Evolutionary conservation across 2,888 invertebrate species (phyloP), one percentile per base, ranked within the genome.

Genomic region (Pharmacophagus antenor): DNA sequence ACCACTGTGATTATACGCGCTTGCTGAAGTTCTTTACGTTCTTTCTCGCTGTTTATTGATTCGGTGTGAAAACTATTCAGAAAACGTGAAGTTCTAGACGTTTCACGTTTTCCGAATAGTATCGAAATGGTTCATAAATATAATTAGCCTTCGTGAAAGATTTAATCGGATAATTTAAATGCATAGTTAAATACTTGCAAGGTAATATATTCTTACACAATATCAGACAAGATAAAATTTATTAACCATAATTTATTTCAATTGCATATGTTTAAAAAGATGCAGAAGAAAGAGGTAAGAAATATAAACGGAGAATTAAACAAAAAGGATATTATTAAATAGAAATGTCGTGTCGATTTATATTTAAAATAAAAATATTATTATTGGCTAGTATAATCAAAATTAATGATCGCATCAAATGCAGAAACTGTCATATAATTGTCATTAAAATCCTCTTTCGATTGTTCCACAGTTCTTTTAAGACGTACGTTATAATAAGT

Each of bases 401-500:
- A 1, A 21, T 7, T 21, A 20, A 8, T 20, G 10, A 21, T 22
- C 23, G 20, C 22, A 42, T 18, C n/a, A 42, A 6, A 2, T 17
- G 17, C 42, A 42, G 17, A 42, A 6, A 17, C 42, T 17, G 17
- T 42, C 42, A 17, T 42, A 42, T 17, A 42, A 15, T 17, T 7
- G 15, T 55, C 48, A 48, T 52, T 51, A 31, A 46, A 8, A 48
- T 46, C 18, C 18, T 64, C 65, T 65, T 62, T 48, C 67, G 65
- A 71, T 54, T 53, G 70, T 72, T 70, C 53, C 22, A 48, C 49
- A 42, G 27, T 23, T 21, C 21, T 67, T 71, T 70, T 66, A 70
- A 74, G 73, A 74, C 71, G 73, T 71, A 68, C 70, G 72, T 68
- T 68, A 68, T 69, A 73, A 80, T 77, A 74, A 73, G 71, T 78